Conservation (phyloP, 2,113 vertebrate species). For the Phyllostomus discolor region DNA sequence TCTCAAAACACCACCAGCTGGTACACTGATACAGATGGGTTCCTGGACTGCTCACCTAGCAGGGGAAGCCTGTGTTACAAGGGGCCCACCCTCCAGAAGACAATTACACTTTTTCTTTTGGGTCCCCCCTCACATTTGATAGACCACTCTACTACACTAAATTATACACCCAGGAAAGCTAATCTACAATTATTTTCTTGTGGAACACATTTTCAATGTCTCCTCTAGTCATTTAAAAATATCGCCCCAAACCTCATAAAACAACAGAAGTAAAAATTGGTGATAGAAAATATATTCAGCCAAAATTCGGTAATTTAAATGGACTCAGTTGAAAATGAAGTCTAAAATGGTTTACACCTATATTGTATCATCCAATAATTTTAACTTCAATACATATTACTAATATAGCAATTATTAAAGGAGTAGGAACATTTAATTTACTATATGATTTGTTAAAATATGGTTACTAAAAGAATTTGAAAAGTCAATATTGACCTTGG, state of each 20-base stretch:
- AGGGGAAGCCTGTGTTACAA: too few relatives aligned
- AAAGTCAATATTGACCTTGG: not conserved
- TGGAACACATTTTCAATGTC: not conserved
- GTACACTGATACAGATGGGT: too few relatives aligned
- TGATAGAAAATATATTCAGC: not conserved
- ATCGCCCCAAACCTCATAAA: not conserved
- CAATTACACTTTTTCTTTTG: too few relatives aligned
- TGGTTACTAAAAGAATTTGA: not conserved
- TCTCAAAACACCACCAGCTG: too few relatives aligned
- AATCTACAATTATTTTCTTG: slow-evolving; percentile 24
- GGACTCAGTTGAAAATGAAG: slow-evolving; percentile 26
- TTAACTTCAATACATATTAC: not conserved
- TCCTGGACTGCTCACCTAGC: too few relatives aligned
- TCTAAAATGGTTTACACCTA: not conserved
- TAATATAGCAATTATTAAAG: not conserved
- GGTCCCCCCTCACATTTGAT: not conserved
- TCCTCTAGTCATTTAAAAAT: not conserved
- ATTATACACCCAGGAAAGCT: not conserved
- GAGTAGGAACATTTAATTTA: not conserved
- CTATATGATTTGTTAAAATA: not conserved
- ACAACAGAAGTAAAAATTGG: not conserved
- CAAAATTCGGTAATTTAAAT: not conserved
- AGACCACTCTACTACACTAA: not conserved
- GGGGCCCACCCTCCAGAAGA: too few relatives aligned
- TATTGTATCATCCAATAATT: not conserved